These are phyloP conservation scores for Ormia ochracea DNA, from an alignment of 2,888 invertebrate species.

Conservation along the genomic window DNA sequence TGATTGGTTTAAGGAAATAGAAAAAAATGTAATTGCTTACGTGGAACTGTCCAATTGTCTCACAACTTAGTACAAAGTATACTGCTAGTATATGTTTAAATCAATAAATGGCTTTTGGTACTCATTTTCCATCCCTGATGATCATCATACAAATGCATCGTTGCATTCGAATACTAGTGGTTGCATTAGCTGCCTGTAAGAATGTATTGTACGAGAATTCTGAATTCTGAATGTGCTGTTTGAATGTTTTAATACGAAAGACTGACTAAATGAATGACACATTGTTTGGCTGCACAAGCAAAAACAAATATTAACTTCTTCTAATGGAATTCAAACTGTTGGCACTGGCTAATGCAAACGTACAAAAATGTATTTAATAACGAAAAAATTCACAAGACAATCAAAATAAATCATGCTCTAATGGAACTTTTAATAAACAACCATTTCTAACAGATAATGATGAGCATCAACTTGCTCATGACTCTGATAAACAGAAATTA, in stretches of 20 bases:
- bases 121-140: too few species aligned
- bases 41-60: too few species aligned
- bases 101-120: too few species aligned
- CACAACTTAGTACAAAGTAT: too few species aligned
- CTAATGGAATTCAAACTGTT: conserved; percentile 53
- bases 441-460: conserved; percentile 27
- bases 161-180: background rate
- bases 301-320: conserved; percentile 40
- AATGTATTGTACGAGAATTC: background rate
- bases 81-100: too few species aligned
- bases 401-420: conserved; percentile 49
- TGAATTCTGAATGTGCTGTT: background rate
- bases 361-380: background rate
- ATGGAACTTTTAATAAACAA: conserved; percentile 56
- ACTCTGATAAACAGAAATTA: conserved; percentile 13
- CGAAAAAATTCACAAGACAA: conserved; percentile 22
- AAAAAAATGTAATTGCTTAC: too few species aligned
- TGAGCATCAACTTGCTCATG: background rate
- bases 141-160: background rate
- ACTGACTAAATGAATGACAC: conserved; percentile 57
- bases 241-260: background rate
- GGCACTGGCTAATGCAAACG: conserved; percentile 39
- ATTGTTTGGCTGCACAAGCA: conserved; percentile 49
- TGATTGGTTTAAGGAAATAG: too few species aligned
- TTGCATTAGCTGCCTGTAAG: background rate